Evolutionary conservation across 2,888 invertebrate species (phyloP).

Genomic region (Odontothrips loti): DNA sequence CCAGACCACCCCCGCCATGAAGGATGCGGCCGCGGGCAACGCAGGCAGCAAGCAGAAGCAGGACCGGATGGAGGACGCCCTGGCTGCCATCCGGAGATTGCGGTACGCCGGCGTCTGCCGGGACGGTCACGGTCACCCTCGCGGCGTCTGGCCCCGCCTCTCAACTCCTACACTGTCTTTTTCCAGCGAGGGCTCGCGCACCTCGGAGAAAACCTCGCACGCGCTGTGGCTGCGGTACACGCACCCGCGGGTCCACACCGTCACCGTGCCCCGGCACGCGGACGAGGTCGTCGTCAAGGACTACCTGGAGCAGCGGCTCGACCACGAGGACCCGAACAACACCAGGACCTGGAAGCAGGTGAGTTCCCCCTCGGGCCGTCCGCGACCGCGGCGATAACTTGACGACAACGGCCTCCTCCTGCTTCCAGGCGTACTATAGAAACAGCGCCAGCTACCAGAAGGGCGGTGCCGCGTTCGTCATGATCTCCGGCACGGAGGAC

Average conservation of each 20-base stretch:
- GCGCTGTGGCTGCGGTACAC: background rate
- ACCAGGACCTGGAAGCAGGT: background rate
- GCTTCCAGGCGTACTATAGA: background rate
- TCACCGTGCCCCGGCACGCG: background rate
- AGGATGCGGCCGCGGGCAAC: no score
- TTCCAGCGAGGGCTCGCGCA: background rate
- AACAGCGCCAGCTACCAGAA: background rate
- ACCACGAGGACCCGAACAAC: conserved; percentile 1
- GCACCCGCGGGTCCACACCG: background rate
- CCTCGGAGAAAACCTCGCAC: background rate
- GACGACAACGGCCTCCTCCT: background rate
- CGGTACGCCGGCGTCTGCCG: no score
- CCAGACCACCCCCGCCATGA: no score
- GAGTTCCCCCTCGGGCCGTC: background rate
- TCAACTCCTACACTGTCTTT: no score
- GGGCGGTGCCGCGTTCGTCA: conserved; percentile 4
- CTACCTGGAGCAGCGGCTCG: background rate
- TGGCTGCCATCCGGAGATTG: no score
- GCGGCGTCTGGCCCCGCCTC: no score
- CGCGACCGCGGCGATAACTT: no score
- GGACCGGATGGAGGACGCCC: no score
- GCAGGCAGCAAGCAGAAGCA: no score
- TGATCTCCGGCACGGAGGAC: conserved; percentile 15
- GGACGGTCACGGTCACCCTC: no score
- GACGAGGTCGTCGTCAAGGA: background rate